phyloP scores from a whole-genome alignment of 2,797 vertebrate species.

The Coregonus suidteri region DNA sequence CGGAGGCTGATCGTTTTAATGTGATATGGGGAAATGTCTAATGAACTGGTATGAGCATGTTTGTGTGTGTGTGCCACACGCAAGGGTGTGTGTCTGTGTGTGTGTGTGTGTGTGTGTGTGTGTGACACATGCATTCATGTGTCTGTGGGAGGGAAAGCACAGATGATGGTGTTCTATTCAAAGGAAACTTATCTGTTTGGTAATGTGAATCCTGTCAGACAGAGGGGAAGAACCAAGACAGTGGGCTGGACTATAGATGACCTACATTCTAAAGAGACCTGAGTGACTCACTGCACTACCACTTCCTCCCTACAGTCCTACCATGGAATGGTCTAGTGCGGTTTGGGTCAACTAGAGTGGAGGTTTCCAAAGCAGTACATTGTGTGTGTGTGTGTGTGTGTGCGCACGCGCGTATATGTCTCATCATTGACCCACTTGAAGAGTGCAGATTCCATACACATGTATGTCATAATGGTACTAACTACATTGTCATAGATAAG shows the following conservation, averaged over 20 bases:
- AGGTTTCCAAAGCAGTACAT: background rate
- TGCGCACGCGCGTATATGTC: constrained; percentile 3
- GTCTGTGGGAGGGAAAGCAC: constrained; percentile 22
- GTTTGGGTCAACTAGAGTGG: background rate
- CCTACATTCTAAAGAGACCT: constrained; percentile 13
- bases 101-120: constrained; percentile 14
- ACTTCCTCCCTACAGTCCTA: background rate
- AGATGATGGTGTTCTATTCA: constrained; percentile 19
- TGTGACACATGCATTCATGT: background rate
- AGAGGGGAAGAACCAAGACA: background rate
- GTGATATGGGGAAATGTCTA: constrained; percentile 40
- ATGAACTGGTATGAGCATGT: background rate
- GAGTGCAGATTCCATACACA: background rate
- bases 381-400: constrained; percentile 14
- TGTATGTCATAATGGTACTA: background rate
- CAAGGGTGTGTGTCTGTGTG: constrained; percentile 16
- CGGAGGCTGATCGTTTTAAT: constrained; percentile 7
- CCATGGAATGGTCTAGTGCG: background rate
- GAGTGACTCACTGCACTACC: background rate
- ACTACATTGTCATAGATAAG: constrained; percentile 1
- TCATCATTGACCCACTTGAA: constrained; percentile 23
- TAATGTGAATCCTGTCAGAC: constrained; percentile 1
- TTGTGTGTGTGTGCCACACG: constrained; percentile 32
- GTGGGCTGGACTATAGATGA: constrained; percentile 2
- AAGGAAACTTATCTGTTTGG: constrained; percentile 3